A percentile compares a stretch with the other conserved stretches of the same genome.
phyloP scores from a whole-genome alignment of 2,888 invertebrate species.

The Lasius platythorax region DNA sequence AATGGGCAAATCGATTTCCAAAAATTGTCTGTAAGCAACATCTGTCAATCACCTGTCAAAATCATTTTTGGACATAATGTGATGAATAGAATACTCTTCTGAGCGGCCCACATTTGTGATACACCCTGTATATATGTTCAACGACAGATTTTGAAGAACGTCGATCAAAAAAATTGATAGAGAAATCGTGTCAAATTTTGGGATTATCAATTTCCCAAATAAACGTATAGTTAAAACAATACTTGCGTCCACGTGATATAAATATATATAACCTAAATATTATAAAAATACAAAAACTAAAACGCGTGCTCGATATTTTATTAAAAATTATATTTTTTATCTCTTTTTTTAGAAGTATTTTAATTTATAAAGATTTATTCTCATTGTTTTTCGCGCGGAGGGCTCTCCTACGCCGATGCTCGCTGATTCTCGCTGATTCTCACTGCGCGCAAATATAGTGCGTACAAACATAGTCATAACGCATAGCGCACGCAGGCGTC shows the following conservation, averaged over 20 bases:
- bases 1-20: too few species aligned
- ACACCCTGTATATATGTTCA: neutral
- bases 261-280: neutral
- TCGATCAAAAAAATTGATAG: neutral
- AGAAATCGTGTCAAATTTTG: neutral
- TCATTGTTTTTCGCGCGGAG: neutral
- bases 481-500: constrained; percentile 6
- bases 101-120: too few species aligned
- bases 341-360: neutral
- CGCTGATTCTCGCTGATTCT: neutral
- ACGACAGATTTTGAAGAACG: neutral
- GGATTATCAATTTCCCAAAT: neutral
- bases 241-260: too few species aligned
- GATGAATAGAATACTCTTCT: too few species aligned
- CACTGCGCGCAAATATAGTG: neutral
- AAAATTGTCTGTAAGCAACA: too few species aligned
- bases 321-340: neutral
- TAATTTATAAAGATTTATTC: neutral
- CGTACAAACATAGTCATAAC: neutral
- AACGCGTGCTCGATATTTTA: neutral
- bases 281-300: neutral
- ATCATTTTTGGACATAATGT: too few species aligned
- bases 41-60: too few species aligned
- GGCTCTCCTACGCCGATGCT: neutral
- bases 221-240: too few species aligned